Evolutionary conservation across 2,113 vertebrate species (phyloP).

Genomic region (Hystrix cristata): DNA sequence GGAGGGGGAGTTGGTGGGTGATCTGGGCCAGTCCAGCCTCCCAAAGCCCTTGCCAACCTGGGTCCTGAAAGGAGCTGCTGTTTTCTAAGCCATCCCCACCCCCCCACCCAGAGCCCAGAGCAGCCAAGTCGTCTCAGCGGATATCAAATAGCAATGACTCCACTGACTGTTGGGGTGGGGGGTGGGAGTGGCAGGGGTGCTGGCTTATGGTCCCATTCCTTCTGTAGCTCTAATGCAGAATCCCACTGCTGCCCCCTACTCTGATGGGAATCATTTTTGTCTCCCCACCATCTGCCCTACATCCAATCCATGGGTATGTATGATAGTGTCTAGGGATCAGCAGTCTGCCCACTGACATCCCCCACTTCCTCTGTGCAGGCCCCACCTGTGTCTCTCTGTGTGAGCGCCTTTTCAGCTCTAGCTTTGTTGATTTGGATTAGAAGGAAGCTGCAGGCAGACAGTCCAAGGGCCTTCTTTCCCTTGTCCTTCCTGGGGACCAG

Average conservation of each 20-base stretch:
- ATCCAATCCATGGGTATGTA: too few species aligned
- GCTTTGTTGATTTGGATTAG: neutral
- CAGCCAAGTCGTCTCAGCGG: conserved; percentile 83
- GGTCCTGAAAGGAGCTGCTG: conserved; percentile 84
- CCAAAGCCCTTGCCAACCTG: conserved; percentile 83
- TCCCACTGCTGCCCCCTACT: conserved; percentile 28
- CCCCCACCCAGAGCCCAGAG: conserved; percentile 54
- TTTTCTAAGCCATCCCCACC: conserved; percentile 79
- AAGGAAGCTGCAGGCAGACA: neutral
- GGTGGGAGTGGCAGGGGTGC: neutral
- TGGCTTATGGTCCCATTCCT: conserved; percentile 56
- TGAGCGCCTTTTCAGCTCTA: neutral
- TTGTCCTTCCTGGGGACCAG: neutral
- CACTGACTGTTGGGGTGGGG: neutral
- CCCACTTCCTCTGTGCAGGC: neutral
- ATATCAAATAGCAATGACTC: conserved; percentile 84
- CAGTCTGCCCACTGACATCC: neutral
- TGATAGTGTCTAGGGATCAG: neutral
- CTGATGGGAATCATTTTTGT: neutral
- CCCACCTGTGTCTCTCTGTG: neutral
- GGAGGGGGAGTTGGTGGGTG: conserved; percentile 67
- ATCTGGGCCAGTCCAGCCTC: conserved; percentile 82
- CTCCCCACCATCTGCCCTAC: neutral
- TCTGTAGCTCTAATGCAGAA: conserved; percentile 9
- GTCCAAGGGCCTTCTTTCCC: neutral